Conservation (phyloP, 2,797 vertebrate species). For the Anguilla megastoma region DNA sequence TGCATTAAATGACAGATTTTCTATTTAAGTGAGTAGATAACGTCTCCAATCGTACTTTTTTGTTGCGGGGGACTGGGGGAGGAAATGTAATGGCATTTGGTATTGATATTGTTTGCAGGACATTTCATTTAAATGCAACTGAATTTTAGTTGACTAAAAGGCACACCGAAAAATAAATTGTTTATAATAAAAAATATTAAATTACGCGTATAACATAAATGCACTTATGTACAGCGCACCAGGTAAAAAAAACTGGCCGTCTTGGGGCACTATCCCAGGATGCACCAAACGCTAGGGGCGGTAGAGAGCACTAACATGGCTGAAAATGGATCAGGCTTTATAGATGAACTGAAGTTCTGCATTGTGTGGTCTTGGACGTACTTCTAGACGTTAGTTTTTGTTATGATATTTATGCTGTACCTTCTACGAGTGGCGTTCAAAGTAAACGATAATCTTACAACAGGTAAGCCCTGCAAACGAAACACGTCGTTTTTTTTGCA, state of each 20-base stretch:
- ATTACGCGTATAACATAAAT: background rate
- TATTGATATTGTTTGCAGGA: background rate
- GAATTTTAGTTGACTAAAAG: background rate
- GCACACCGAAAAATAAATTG: background rate
- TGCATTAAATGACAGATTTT: slow-evolving; percentile 92
- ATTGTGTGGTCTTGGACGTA: slow-evolving; percentile 75
- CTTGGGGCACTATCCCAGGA: background rate
- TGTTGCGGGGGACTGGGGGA: background rate
- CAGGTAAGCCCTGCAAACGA: slow-evolving; percentile 62
- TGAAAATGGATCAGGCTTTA: slow-evolving; percentile 69
- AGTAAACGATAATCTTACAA: slow-evolving; percentile 69
- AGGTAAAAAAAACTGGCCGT: background rate
- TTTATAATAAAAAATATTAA: background rate
- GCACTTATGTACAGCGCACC: background rate
- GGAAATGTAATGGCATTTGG: no score
- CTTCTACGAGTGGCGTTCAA: slow-evolving; percentile 70
- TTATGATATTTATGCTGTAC: slow-evolving; percentile 76
- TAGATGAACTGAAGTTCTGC: slow-evolving; percentile 76
- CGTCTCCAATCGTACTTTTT: slow-evolving; percentile 18
- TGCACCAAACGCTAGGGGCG: background rate
- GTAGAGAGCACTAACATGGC: slow-evolving; percentile 64
- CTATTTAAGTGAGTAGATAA: slow-evolving; percentile 72
- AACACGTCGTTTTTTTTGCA: background rate
- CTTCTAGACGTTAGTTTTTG: slow-evolving; percentile 76
- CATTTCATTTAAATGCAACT: background rate